Conservation (phyloP, 2,888 invertebrate species). For the Rotaria socialis region DNA sequence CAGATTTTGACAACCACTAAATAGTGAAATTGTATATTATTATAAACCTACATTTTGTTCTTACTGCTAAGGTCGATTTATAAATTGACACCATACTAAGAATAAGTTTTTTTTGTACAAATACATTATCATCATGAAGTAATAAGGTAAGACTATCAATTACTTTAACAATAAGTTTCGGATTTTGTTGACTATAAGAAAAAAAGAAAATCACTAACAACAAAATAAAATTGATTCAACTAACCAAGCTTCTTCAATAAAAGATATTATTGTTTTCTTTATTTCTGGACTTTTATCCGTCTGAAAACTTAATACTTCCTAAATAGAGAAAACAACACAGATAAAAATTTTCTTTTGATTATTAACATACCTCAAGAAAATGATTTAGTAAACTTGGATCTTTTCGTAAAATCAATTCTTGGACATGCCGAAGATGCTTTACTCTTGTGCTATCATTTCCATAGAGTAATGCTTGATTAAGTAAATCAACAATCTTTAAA, state of each 20-base stretch:
- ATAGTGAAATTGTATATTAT: neutral
- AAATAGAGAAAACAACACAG: neutral
- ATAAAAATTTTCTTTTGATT: neutral
- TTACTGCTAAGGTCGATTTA: conserved; percentile 63
- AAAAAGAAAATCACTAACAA: neutral
- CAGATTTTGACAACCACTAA: conserved; percentile 71
- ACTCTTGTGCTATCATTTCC: conserved; percentile 62
- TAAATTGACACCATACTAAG: conserved; percentile 83
- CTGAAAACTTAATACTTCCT: conserved; percentile 78
- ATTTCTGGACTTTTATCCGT: conserved; percentile 77
- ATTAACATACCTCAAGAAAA: conserved; percentile 68
- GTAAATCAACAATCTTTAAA: neutral
- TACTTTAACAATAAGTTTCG: conserved; percentile 74
- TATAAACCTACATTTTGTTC: neutral
- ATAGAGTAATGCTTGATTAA: conserved; percentile 69
- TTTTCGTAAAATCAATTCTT: conserved; percentile 74
- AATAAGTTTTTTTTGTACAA: conserved; percentile 81
- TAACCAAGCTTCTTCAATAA: conserved; percentile 91
- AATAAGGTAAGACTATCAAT: conserved; percentile 74
- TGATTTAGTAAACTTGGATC: conserved; percentile 75
- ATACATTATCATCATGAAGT: conserved; percentile 72
- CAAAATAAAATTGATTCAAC: conserved; percentile 48
- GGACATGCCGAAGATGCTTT: conserved; percentile 65
- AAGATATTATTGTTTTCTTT: conserved; percentile 77
- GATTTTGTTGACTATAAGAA: conserved; percentile 71